Evolutionary conservation across 1,140 invertebrate species (phyloP).

Genomic region (Neodiprion virginianus): DNA sequence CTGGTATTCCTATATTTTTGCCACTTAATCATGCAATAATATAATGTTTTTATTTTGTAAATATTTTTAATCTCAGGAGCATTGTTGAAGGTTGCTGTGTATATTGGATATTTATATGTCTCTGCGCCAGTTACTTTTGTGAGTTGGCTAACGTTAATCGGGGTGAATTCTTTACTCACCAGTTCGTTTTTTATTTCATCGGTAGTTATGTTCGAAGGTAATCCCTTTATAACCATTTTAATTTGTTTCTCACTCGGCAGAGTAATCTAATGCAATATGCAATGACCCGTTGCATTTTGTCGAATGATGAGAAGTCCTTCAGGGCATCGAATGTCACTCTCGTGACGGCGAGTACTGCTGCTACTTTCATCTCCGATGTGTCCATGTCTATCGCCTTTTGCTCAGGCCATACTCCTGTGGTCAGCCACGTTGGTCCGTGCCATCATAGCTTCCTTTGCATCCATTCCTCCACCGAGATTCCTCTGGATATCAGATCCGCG

Average conservation of each 20-base stretch:
- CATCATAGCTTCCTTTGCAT: constrained; percentile 4
- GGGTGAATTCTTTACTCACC: too few species aligned
- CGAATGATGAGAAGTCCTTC: background rate
- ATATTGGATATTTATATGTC: too few species aligned
- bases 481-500: constrained; percentile 33
- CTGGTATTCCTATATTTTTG: constrained; percentile 24
- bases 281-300: constrained; percentile 13
- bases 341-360: background rate
- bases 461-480: background rate
- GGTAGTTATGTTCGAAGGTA: too few species aligned
- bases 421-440: constrained; percentile 9
- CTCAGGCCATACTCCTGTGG: background rate
- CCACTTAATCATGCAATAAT: constrained; percentile 8
- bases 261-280: constrained; percentile 14
- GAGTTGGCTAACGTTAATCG: too few species aligned
- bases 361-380: background rate
- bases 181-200: constrained; percentile 1
- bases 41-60: too few species aligned
- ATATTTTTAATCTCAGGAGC: too few species aligned
- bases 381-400: background rate
- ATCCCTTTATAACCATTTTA: too few species aligned
- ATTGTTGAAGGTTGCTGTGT: too few species aligned
- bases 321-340: background rate
- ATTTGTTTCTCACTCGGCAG: background rate
- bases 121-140: too few species aligned